phyloP scores from a whole-genome alignment of 2,888 invertebrate genomes.

The Leptinotarsa peninsularis region DNA sequence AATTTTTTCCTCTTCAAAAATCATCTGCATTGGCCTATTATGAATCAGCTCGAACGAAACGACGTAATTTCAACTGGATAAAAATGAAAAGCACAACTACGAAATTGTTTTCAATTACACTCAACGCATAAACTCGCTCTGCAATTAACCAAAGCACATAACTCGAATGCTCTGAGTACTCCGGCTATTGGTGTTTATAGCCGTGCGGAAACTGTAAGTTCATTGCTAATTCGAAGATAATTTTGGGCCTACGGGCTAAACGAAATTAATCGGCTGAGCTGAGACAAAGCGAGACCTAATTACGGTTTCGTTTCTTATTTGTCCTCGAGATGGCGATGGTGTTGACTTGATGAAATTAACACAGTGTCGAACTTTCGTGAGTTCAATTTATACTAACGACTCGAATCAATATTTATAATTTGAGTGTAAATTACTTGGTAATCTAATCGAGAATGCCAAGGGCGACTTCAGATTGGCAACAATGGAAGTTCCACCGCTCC shows the following conservation, averaged over 20 bases:
- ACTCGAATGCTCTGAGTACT: slow-evolving; percentile 5
- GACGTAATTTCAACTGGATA: background rate
- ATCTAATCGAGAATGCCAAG: background rate
- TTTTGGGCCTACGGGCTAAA: background rate
- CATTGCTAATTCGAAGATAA: slow-evolving; percentile 12
- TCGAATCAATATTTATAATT: slow-evolving; percentile 2
- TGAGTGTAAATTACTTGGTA: background rate
- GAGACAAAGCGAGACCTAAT: slow-evolving; percentile 14
- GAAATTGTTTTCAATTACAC: slow-evolving; percentile 8
- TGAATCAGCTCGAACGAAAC: background rate
- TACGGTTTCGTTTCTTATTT: slow-evolving; percentile 5
- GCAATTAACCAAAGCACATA: slow-evolving; percentile 9
- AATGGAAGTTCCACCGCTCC: too few species aligned
- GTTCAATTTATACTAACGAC: background rate
- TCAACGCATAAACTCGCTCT: slow-evolving; percentile 3
- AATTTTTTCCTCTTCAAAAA: background rate
- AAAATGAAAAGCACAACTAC: background rate
- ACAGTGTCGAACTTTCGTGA: slow-evolving; percentile 4
- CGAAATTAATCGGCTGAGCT: slow-evolving; percentile 6
- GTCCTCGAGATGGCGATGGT: slow-evolving; percentile 1
- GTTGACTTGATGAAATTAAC: slow-evolving; percentile 12
- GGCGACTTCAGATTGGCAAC: too few species aligned
- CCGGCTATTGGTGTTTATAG: slow-evolving; percentile 12
- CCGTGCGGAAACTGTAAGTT: slow-evolving; percentile 13
- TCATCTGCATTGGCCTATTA: background rate